Conservation (phyloP, 2,113 vertebrate genomes). For the Gopherus evgoodei region DNA sequence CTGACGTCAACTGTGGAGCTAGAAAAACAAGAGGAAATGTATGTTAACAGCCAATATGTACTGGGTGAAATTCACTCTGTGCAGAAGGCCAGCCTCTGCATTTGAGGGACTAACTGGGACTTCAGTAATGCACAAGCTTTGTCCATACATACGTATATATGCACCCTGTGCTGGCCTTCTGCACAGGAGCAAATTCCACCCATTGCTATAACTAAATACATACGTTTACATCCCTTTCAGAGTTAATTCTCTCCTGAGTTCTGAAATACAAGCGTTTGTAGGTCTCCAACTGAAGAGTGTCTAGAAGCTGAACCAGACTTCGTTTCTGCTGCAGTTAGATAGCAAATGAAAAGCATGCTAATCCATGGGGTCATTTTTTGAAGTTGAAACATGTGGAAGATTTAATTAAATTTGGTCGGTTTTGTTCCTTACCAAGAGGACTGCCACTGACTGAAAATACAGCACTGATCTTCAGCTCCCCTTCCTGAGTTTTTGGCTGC, state of each 20-base stretch:
- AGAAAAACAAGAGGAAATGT: conserved; percentile 41
- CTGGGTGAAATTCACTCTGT: background rate
- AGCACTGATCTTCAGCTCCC: conserved; percentile 93
- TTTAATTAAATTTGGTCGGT: conserved; percentile 31
- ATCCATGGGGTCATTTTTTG: background rate
- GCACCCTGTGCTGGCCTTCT: background rate
- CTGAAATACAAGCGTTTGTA: background rate
- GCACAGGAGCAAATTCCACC: background rate
- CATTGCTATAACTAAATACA: background rate
- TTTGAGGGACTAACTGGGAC: conserved; percentile 6
- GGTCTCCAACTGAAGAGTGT: background rate
- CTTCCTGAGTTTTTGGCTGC: conserved; percentile 89
- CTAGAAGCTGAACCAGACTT: background rate
- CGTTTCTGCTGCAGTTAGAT: background rate
- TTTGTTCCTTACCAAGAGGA: conserved; percentile 86
- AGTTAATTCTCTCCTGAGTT: background rate
- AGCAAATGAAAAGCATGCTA: background rate
- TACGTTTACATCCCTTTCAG: background rate
- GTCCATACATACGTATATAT: background rate
- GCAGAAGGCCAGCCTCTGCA: conserved; percentile 7
- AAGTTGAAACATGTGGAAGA: conserved; percentile 11
- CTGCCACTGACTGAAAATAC: conserved; percentile 92
- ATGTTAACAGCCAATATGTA: background rate
- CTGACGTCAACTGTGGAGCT: conserved; percentile 85
- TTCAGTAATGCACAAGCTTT: conserved; percentile 7